Evolutionary conservation across 2,113 vertebrate species (phyloP).

Genomic region (Centrocercus urophasianus): DNA sequence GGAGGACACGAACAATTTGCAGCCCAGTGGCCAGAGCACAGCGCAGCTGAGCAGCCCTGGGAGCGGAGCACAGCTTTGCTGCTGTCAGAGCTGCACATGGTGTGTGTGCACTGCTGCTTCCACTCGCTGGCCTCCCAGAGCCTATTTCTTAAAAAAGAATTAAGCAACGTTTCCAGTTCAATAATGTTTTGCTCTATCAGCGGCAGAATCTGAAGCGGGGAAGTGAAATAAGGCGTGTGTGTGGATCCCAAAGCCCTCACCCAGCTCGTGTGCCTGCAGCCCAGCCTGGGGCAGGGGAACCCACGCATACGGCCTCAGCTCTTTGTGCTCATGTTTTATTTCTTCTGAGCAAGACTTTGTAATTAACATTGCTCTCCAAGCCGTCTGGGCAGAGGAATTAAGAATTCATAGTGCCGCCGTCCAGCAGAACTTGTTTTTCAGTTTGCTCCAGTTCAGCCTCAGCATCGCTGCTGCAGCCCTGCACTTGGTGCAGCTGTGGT

Average conservation of each 20-base stretch:
- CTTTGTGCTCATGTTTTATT: neutral
- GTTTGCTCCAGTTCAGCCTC: neutral
- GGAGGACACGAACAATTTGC: slow-evolving; percentile 16
- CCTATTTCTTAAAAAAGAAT: neutral
- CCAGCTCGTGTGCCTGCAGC: rapidly evolving
- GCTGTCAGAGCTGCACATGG: neutral
- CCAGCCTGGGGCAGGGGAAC: neutral
- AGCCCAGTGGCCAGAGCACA: neutral
- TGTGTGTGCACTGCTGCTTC: neutral
- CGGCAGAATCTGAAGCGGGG: neutral
- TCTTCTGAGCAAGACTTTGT: neutral
- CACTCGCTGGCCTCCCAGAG: neutral
- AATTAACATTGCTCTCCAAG: neutral
- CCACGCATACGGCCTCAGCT: rapidly evolving
- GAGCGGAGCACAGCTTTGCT: neutral
- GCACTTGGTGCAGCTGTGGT: neutral
- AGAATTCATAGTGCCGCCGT: rapidly evolving
- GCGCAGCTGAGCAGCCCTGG: slow-evolving; percentile 33
- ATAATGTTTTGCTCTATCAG: neutral
- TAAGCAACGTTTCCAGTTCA: neutral
- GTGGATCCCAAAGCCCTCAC: neutral
- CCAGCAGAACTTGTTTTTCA: neutral
- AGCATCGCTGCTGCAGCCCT: neutral
- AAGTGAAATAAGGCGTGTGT: neutral
- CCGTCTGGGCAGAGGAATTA: neutral